Evolutionary conservation across 1,140 invertebrate genomes (phyloP).

Genomic region (Drosophila nebulosa): DNA sequence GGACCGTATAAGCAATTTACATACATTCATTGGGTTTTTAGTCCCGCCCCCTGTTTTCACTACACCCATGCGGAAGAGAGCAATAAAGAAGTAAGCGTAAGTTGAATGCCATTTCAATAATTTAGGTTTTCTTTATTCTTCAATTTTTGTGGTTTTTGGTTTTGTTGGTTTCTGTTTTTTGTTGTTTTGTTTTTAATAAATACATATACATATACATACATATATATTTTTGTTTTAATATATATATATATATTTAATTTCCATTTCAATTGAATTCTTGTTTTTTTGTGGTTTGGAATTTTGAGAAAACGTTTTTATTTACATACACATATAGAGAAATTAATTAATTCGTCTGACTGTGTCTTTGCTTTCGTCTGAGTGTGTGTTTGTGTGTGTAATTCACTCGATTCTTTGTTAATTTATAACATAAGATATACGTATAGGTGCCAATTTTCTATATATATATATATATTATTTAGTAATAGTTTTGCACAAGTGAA

Average conservation of each 20-base stretch:
- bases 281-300: slow-evolving; percentile 19
- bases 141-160: not conserved
- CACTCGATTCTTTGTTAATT: slow-evolving; percentile 45
- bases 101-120: slow-evolving; percentile 67
- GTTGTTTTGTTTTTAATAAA: slow-evolving; percentile 45
- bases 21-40: too few relatives aligned
- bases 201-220: slow-evolving; percentile 66
- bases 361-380: not conserved
- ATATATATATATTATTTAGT: slow-evolving; percentile 25
- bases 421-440: slow-evolving; percentile 19
- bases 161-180: slow-evolving; percentile 16
- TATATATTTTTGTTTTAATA: too few relatives aligned
- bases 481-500: slow-evolving; percentile 30
- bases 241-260: slow-evolving; percentile 47
- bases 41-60: too few relatives aligned
- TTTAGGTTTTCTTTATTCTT: not conserved
- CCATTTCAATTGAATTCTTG: slow-evolving; percentile 7
- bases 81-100: not conserved
- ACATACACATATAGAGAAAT: slow-evolving; percentile 53
- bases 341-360: slow-evolving; percentile 16
- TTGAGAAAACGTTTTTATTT: slow-evolving; percentile 58
- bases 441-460: slow-evolving; percentile 15
- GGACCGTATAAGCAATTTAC: too few relatives aligned
- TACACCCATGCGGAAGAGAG: too few relatives aligned
- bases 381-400: slow-evolving; percentile 18